Evolutionary conservation across 2,888 invertebrate species (phyloP).

Genomic region (Mythimna lalbum): DNA sequence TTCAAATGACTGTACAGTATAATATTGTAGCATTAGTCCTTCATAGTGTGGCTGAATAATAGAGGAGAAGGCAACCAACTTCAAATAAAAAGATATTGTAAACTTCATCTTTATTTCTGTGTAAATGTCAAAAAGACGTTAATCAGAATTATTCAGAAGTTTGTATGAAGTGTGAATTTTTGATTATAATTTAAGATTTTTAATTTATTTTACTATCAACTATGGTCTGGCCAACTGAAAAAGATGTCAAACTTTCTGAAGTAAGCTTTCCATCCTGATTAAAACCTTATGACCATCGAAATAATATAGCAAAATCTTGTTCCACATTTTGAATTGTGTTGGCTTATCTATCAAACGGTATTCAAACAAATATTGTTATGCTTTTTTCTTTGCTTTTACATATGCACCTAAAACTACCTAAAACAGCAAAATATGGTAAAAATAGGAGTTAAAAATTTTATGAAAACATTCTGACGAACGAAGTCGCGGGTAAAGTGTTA

Average conservation of each 20-base stretch:
- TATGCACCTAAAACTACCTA: too few species aligned
- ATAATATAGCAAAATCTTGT: neutral
- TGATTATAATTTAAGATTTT: constrained; percentile 13
- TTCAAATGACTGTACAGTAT: too few species aligned
- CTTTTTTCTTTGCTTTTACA: too few species aligned
- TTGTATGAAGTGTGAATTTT: constrained; percentile 14
- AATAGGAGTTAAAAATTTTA: too few species aligned
- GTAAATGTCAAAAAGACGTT: constrained; percentile 25
- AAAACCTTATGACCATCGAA: neutral
- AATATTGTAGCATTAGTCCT: neutral
- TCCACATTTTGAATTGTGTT: neutral
- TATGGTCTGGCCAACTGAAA: constrained; percentile 85
- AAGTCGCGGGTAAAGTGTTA: too few species aligned
- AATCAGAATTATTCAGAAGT: constrained; percentile 4
- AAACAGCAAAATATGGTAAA: too few species aligned
- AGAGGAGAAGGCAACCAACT: neutral
- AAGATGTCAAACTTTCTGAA: constrained; percentile 78
- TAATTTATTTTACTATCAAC: constrained; percentile 48
- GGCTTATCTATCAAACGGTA: neutral
- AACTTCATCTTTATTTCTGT: neutral
- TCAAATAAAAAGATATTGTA: neutral
- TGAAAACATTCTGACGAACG: too few species aligned
- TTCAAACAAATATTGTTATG: neutral
- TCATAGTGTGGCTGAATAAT: neutral
- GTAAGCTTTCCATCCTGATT: constrained; percentile 67